Evolutionary conservation across 1,140 invertebrate genomes (phyloP), one percentile per base, ranked within the genome.

Genomic region (Oreohelix idahoensis): DNA sequence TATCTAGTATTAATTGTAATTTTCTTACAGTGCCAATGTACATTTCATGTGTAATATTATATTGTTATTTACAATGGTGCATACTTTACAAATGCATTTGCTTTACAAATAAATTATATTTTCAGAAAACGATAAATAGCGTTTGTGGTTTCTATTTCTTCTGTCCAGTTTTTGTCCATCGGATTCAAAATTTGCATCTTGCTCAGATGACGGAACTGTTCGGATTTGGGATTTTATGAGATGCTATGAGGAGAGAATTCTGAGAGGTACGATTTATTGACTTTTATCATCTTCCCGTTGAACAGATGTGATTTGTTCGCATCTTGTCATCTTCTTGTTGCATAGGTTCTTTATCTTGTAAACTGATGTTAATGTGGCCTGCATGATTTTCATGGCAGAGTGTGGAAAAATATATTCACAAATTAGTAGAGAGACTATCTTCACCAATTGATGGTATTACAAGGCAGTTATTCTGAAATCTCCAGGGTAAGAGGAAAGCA

Each of bases 221-320:
- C 94, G 98, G 88, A 97, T 99, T 90, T 99, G 98, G 97, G 99
- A 99, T 93, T 99, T 99, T 94, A 95, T 97, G 91, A 95, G 96
- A 88, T 99, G 98, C 93, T 95, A 97, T 88, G 98, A 99, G 95
- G 98, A 99, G 93, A 95, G 95, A 93, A 97, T 99, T 89, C 94
- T 99, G 13, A 94, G 97, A 94, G 98, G 96, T 97, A 90, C 83
- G 89, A 76, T 51, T 58, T 82, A 15, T 36, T 76, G 11, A 45
- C 39, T 5, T 58, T n/a, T 58, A 58, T 23, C 53, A 58, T 58
- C 53, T 4, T 45, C 51, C 23, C 2, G 51, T 58, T 58, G 51
- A 5, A 58, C 51, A 58, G 20, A 17, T 58, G n/a, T n/a, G n/a
- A n/a, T 58, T 20, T 58, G 51, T 58, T 11, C 15, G 51, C 8